phyloP scores from a whole-genome alignment of 2,888 invertebrate species.

The Reticulitermes lucifugus region DNA sequence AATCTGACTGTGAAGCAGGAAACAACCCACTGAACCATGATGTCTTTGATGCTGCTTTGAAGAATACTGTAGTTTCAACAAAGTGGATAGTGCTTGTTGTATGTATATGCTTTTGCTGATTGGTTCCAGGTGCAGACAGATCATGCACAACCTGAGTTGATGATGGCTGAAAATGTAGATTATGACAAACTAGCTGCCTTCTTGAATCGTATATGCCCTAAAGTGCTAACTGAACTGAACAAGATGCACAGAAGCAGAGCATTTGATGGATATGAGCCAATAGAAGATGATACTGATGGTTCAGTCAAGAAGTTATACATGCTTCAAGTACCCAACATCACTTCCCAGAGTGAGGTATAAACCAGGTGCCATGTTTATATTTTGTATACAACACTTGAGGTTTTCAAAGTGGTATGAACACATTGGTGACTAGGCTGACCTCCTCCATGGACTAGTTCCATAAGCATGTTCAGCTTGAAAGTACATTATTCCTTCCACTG shows the following conservation, averaged over 20 bases:
- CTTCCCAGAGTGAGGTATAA: not conserved
- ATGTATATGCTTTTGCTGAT: not conserved
- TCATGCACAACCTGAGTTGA: not conserved
- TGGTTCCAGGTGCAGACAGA: slow-evolving; percentile 43
- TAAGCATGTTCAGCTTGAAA: too few relatives aligned
- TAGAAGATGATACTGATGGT: slow-evolving; percentile 40
- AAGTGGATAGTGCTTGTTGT: too few relatives aligned
- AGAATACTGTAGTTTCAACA: too few relatives aligned
- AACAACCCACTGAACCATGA: too few relatives aligned
- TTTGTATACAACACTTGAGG: too few relatives aligned
- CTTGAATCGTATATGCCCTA: slow-evolving; percentile 47
- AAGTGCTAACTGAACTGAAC: slow-evolving; percentile 49
- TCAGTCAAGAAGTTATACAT: slow-evolving; percentile 37
- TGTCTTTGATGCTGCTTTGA: too few relatives aligned
- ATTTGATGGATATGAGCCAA: slow-evolving; percentile 41
- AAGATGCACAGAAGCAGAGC: slow-evolving; percentile 48
- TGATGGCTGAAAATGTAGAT: slow-evolving; percentile 42
- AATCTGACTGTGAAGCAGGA: too few relatives aligned
- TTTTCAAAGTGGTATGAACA: too few relatives aligned
- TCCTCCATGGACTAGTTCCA: too few relatives aligned
- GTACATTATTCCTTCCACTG: too few relatives aligned
- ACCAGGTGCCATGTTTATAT: too few relatives aligned
- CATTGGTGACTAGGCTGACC: too few relatives aligned
- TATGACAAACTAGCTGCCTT: slow-evolving; percentile 50
- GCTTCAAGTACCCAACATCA: slow-evolving; percentile 36